Conservation (phyloP, 2,797 vertebrate species). For the Neosalanx taihuensis region DNA sequence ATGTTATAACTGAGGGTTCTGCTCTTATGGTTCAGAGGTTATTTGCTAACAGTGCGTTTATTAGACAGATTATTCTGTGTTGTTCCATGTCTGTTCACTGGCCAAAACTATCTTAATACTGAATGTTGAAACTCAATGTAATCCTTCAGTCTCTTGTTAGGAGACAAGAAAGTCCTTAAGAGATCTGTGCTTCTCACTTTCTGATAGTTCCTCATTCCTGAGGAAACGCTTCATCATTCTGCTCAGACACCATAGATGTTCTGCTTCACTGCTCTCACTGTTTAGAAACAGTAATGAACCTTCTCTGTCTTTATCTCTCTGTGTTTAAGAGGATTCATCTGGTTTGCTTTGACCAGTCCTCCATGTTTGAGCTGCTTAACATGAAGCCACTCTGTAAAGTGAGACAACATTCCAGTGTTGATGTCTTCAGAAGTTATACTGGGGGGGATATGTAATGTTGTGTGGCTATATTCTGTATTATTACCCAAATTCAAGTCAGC, state of each 20-base stretch:
- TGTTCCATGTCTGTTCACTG: conserved; percentile 4
- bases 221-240: too few relatives aligned
- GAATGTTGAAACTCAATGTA: conserved; percentile 11
- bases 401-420: neutral
- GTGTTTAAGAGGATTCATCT: too few relatives aligned
- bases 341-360: too few relatives aligned
- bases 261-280: too few relatives aligned
- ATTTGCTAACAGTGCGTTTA: conserved; percentile 33
- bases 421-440: neutral
- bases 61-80: conserved; percentile 11
- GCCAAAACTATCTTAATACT: conserved; percentile 3
- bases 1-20: neutral
- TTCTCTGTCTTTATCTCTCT: too few relatives aligned
- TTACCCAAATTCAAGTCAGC: neutral
- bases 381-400: neutral
- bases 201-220: too few relatives aligned
- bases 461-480: neutral
- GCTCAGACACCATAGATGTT: too few relatives aligned
- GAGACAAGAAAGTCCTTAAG: neutral
- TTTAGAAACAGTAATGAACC: too few relatives aligned
- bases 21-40: neutral
- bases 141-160: neutral
- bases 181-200: too few relatives aligned
- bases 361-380: neutral
- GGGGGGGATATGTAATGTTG: neutral